These are phyloP conservation scores for Drosophila acutilabella DNA, from an alignment of 2,888 invertebrate genomes.

Conservation along the genomic window DNA sequence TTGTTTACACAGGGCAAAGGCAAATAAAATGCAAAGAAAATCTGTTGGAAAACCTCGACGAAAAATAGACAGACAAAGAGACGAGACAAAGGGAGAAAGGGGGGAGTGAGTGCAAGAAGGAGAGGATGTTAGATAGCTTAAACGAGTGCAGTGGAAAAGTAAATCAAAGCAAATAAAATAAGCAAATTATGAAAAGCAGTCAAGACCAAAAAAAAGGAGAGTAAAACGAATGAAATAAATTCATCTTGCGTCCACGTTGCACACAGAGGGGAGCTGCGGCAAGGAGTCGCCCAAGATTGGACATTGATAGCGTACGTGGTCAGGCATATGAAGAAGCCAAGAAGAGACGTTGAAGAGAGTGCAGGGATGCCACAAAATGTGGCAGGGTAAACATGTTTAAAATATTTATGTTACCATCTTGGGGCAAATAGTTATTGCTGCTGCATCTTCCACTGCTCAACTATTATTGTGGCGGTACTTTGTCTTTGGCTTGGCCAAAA, in stretches of 20 bases:
- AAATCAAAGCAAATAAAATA: slow-evolving; percentile 70
- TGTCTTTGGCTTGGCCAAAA: slow-evolving; percentile 64
- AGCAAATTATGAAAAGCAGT: slow-evolving; percentile 63
- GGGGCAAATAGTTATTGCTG: slow-evolving; percentile 20
- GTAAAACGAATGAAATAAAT: slow-evolving; percentile 49
- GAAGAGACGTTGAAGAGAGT: too few species aligned
- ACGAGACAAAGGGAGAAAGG: neutral
- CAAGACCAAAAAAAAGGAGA: slow-evolving; percentile 10
- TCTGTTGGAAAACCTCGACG: slow-evolving; percentile 9
- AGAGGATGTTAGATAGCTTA: neutral
- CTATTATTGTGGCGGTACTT: slow-evolving; percentile 69
- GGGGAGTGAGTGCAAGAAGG: neutral
- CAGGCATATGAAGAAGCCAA: slow-evolving; percentile 40
- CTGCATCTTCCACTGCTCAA: slow-evolving; percentile 35
- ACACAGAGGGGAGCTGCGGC: slow-evolving; percentile 5
- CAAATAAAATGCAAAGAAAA: slow-evolving; percentile 40
- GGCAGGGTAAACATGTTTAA: slow-evolving; percentile 68
- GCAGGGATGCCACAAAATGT: slow-evolving; percentile 38
- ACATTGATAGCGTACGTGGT: slow-evolving; percentile 74
- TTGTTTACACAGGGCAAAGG: slow-evolving; percentile 51
- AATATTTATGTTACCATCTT: slow-evolving; percentile 59
- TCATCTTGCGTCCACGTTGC: slow-evolving; percentile 42
- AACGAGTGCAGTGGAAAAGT: slow-evolving; percentile 20
- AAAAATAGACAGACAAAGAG: slow-evolving; percentile 13
- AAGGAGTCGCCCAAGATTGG: slow-evolving; percentile 56